A percentile compares a stretch with the other conserved stretches of the same genome.
These are phyloP conservation scores for Cygnus buccinator DNA, from an alignment of 2,113 vertebrate species.

Conservation along the genomic window DNA sequence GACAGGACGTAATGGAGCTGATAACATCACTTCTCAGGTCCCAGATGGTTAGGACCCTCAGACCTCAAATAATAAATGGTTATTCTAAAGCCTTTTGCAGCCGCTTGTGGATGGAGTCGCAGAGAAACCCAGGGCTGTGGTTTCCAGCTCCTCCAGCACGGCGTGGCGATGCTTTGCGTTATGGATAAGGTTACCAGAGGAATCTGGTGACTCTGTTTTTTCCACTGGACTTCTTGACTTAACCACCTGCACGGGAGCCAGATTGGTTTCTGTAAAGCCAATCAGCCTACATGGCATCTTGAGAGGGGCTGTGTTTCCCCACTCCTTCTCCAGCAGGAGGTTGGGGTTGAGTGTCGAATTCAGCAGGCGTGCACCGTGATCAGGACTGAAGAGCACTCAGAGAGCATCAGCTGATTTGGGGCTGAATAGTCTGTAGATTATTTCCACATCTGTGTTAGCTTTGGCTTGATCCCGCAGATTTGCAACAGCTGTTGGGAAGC, in stretches of 20 bases:
- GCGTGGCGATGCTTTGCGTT: neutral
- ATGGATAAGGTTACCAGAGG: slow-evolving; percentile 11
- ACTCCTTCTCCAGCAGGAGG: neutral
- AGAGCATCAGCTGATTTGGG: slow-evolving; percentile 57
- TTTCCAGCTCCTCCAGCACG: neutral
- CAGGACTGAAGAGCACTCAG: neutral
- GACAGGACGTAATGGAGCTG: neutral
- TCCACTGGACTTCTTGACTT: slow-evolving; percentile 9
- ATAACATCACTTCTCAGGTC: neutral
- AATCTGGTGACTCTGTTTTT: slow-evolving; percentile 53
- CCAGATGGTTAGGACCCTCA: neutral
- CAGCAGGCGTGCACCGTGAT: neutral
- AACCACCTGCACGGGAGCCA: slow-evolving; percentile 55
- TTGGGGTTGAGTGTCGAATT: neutral
- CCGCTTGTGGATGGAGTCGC: neutral
- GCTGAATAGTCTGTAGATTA: slow-evolving; percentile 49
- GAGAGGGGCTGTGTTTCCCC: neutral
- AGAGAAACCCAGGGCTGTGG: neutral
- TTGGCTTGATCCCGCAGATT: slow-evolving; percentile 76
- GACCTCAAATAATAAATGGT: neutral
- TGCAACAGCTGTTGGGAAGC: slow-evolving; percentile 79
- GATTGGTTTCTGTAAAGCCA: neutral
- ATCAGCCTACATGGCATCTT: neutral
- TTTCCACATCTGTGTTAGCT: slow-evolving; percentile 78
- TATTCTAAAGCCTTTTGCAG: neutral